Evolutionary conservation across 2,797 vertebrate species (phyloP).

Genomic region (Phylloscopus collybita): DNA sequence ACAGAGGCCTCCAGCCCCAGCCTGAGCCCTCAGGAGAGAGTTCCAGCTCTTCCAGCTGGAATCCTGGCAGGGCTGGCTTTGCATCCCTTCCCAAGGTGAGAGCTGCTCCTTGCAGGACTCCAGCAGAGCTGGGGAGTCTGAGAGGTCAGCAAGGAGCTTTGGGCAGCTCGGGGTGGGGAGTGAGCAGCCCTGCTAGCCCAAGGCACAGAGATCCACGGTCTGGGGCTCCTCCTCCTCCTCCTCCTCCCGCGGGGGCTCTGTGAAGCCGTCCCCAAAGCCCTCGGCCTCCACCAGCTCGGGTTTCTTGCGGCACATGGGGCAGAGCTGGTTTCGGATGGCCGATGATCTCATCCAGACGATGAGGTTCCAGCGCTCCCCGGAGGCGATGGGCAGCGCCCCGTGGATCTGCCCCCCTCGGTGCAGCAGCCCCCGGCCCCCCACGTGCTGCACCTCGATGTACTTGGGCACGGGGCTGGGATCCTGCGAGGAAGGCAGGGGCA

Average conservation of each 20-base stretch:
- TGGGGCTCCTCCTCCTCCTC: accelerated
- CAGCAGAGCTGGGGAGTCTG: not conserved
- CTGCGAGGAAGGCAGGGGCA: conserved; percentile 63
- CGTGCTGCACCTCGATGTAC: conserved; percentile 86
- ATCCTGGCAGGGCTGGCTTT: not conserved
- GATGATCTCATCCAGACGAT: conserved; percentile 94
- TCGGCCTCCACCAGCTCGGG: conserved; percentile 82
- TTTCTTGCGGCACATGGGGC: conserved; percentile 89
- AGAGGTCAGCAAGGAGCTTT: not conserved
- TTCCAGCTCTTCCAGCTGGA: not conserved
- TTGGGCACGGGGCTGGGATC: conserved; percentile 78
- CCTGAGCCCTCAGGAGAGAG: accelerated
- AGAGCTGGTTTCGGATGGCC: conserved; percentile 84
- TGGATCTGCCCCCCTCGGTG: conserved; percentile 95
- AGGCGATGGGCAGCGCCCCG: conserved; percentile 87
- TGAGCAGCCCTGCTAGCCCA: conserved; percentile 11
- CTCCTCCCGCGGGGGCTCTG: conserved; percentile 15
- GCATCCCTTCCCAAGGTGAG: not conserved
- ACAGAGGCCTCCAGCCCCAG: not conserved
- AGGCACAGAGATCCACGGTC: conserved; percentile 58
- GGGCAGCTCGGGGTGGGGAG: not conserved
- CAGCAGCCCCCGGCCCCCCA: conserved; percentile 82
- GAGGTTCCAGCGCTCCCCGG: conserved; percentile 93
- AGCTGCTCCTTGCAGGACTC: not conserved
- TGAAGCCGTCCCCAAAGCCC: conserved; percentile 92